Evolutionary conservation across 2,888 invertebrate species (phyloP), one percentile per base, ranked within the genome.

Genomic region (Leuctra nigra): DNA sequence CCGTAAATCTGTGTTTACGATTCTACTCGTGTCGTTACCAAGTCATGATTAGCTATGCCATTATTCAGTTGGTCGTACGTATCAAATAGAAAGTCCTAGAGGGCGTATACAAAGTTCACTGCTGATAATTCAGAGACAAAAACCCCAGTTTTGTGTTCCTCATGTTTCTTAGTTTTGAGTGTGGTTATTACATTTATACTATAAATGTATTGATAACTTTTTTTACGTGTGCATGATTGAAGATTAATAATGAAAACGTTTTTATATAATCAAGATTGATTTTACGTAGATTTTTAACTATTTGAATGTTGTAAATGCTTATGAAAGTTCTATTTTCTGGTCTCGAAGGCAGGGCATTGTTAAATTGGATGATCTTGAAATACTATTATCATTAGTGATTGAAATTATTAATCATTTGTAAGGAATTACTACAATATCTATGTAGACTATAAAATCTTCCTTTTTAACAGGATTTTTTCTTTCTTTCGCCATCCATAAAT

Each of bases 301-400:
- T 54, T 54, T 41, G 20, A 36, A 54, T 54, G 44, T 54, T 24
- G 39, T 41, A 20, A 39, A 54, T 54, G 54, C 44, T 44, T 44
- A 13, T 16, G 18, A 23, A 38, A 54, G 29, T 24, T 54, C 39
- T 54, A 25, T 54, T 54, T 41, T 54, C 41, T 24, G 44, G 44
- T 41, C 44, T 20, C 36, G 39, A 24, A 23, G 14, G 41, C 14
- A 38, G 50, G 50, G 50, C 50, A 50, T 50, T 50, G 50, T 44
- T 44, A 23, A 44, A 18, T 20, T 39, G 39, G 16, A 39, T 14
- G 16, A 39, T n/a, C n/a, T n/a, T n/a, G n/a, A n/a, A n/a, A n/a
- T n/a, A n/a, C n/a, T n/a, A n/a, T n/a, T n/a, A n/a, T n/a, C n/a
- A n/a, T n/a, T n/a, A n/a, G n/a, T n/a, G n/a, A n/a, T n/a, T 39